Evolutionary conservation across 2,797 vertebrate species (phyloP), one percentile per base, ranked within the genome.

Genomic region (Silurus aristotelis): DNA sequence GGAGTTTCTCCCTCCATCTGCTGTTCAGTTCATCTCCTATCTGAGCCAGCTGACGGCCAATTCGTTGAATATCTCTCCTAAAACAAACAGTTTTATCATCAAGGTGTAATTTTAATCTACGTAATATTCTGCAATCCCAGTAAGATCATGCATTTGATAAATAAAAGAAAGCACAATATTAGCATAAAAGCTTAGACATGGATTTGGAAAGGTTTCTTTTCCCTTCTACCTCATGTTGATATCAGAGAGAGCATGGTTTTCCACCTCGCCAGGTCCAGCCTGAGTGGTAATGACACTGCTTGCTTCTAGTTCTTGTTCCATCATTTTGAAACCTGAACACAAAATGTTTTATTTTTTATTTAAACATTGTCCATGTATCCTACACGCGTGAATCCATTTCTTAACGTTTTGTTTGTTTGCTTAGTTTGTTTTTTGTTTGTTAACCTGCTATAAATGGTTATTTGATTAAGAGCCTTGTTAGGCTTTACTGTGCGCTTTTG

Each of bases 11-110:
- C 60, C 88, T 72, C 93, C 91, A 89, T 61, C 92, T 92, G 61
- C 61, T 82, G 87, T 96, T 92, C 87, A 96, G 87, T 79, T 96
- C 95, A 60, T 99, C 98, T 25, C 97, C 98, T 0, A 99, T 97
- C 31, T 90, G 87, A 48, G 97, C 97, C 93, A 99, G 92, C 90
- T 96, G 96, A 19, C 43, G 94, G 76, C 96, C 97, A 84, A 97
- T 86, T 60, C 88, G 91, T 85, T 83, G 90, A 1, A 91, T 87
- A 52, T 92, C 94, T 70, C 95, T 94, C 91, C 78, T 88, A 84
- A 66, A 83, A 31, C n/a, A 38, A 84, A 9, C 8, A 27, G 70
- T 73, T 82, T 60, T 12, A 77, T 55, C 15, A 20, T 60, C 9
- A 58, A 25, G 20, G 12, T 25, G 4, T 67, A 13, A 43, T 64